Evolutionary conservation across 2,113 vertebrate species (phyloP), one percentile per base, ranked within the genome.

Genomic region (Sylvia atricapilla): DNA sequence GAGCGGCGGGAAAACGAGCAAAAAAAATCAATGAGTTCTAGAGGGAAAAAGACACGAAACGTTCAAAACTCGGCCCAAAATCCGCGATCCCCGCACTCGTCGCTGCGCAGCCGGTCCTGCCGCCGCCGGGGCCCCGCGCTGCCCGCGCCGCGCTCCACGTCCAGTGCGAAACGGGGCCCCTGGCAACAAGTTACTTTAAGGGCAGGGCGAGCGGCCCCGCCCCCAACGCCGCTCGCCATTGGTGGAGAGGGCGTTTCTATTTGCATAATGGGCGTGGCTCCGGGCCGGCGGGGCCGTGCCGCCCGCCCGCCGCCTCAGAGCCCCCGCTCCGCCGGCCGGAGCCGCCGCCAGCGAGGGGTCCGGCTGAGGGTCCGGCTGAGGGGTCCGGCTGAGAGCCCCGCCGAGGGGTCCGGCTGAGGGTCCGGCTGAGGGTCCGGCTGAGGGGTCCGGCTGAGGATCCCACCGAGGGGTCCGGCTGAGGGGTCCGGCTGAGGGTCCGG

Each of bases 171-270:
- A 13, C 79, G 53, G 53, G 43, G 92, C 21, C 83, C 63, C 91
- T 24, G 90, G 91, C 96, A 91, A 97, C 97, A 92, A 96, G 97
- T 94, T 79, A 88, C 96, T 98, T 97, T 97, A 97, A 98, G 84
- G 77, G 3, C 67, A 8, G 53, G 52, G 35, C 20, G 18, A 10
- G 33, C 14, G 82, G 92, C 94, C 35, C 83, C 97, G 50, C 97
- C 97, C 15, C 79, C 84, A 2, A 2, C 41, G 10, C 58, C 20
- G 39, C 53, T 56, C 15, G 15, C 56, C 8, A 94, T 91, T 94
- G 93, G 93, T 2, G 16, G 7, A 43, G 8, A 6, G 13, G 2
- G 6, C 1, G 13, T 1, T 1, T 2, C 2, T 15, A 62, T 95
- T 76, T 94, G 2, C 89, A 95, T 90, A 77, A 7, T 0, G 75